A percentile compares a stretch with the other conserved stretches of the same genome.
Evolutionary conservation across 2,113 vertebrate species (phyloP).

Genomic region (Otis tarda): DNA sequence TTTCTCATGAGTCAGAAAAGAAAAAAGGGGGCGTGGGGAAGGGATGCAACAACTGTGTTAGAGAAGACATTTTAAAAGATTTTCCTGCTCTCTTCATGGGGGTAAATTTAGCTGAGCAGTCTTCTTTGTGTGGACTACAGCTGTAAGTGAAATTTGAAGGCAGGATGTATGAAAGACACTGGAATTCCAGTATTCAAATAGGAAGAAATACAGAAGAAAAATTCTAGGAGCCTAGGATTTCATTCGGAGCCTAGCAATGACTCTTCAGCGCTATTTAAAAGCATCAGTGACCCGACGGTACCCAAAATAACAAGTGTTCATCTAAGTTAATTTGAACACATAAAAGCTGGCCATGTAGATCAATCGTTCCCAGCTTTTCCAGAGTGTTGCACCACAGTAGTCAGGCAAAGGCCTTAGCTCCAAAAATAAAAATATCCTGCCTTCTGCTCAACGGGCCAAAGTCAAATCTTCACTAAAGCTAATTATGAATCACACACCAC

Average conservation of each 20-base stretch:
- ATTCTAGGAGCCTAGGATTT: neutral
- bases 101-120: constrained; percentile 22
- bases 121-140: neutral
- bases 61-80: neutral
- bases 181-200: neutral
- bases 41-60: rapidly evolving
- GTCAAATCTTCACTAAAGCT: neutral
- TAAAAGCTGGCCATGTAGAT: neutral
- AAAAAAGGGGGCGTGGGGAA: neutral
- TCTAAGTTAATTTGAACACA: neutral
- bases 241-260: neutral
- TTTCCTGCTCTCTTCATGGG: neutral
- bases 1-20: neutral
- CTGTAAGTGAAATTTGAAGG: neutral
- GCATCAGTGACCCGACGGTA: neutral
- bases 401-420: neutral
- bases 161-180: neutral
- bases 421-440: constrained; percentile 7
- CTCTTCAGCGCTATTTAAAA: neutral
- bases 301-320: neutral
- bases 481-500: neutral
- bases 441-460: neutral
- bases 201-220: neutral
- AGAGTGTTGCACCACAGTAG: neutral
- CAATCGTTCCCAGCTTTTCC: neutral